Evolutionary conservation across 2,888 invertebrate species (phyloP).

Genomic region (Lasioglossum oenotherae): DNA sequence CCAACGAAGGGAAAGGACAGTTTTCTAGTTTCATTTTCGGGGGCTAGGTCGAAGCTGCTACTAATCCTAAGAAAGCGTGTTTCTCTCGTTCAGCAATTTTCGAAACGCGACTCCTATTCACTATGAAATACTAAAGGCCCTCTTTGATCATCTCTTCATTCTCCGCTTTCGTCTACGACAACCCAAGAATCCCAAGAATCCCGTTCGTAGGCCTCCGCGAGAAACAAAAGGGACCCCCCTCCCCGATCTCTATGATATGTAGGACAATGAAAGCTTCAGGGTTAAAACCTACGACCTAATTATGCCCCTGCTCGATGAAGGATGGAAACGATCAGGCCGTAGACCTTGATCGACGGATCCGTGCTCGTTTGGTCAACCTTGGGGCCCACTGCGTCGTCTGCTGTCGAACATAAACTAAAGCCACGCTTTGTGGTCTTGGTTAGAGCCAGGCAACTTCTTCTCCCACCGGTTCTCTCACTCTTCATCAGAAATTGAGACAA

Average conservation of each 20-base stretch:
- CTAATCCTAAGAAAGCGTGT: conserved; percentile 73
- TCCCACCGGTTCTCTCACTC: too few species aligned
- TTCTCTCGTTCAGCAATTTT: conserved; percentile 52
- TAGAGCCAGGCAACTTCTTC: too few species aligned
- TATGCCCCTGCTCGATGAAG: conserved; percentile 65
- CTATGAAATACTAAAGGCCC: conserved; percentile 70
- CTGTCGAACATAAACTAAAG: neutral
- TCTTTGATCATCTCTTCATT: conserved; percentile 35
- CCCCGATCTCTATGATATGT: conserved; percentile 76
- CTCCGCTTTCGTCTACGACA: conserved; percentile 24
- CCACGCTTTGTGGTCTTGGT: neutral
- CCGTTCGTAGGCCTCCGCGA: conserved; percentile 55
- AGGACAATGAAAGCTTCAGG: conserved; percentile 76
- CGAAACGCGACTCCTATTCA: conserved; percentile 57
- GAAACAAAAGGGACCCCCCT: conserved; percentile 48
- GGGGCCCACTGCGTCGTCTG: neutral
- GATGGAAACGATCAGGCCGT: conserved; percentile 52
- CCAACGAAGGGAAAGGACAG: conserved; percentile 33
- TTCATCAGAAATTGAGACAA: too few species aligned
- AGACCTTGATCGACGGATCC: conserved; percentile 34
- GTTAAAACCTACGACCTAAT: conserved; percentile 66
- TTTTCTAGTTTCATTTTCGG: conserved; percentile 37
- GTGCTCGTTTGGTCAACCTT: neutral
- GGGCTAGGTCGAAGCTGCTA: conserved; percentile 64
- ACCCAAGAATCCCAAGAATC: conserved; percentile 38